Conservation (phyloP, 1,140 invertebrate genomes). For the Anoplolepis gracilipes region DNA sequence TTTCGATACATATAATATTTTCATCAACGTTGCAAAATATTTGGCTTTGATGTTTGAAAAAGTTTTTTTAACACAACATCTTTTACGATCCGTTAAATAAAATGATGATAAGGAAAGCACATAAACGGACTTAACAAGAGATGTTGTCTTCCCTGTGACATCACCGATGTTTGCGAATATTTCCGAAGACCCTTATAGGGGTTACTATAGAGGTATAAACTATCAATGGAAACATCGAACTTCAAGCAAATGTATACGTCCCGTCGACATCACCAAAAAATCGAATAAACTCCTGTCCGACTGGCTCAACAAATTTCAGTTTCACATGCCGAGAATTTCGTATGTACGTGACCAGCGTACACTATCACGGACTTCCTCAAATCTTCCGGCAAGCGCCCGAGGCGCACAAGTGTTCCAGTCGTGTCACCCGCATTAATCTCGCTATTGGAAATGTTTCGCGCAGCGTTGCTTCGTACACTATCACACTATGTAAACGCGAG, state of each 20-base stretch:
- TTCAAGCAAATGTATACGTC: background rate
- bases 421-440: constrained; percentile 50
- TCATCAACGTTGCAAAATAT: constrained; percentile 13
- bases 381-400: constrained; percentile 4
- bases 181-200: background rate
- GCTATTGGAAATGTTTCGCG: constrained; percentile 19
- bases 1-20: background rate
- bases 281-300: constrained; percentile 57
- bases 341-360: constrained; percentile 62
- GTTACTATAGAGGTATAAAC: background rate
- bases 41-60: background rate
- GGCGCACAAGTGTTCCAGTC: constrained; percentile 9
- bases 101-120: background rate
- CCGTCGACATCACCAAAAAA: constrained; percentile 35
- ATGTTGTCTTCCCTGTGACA: background rate
- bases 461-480: background rate
- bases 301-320: constrained; percentile 58
- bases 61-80: constrained; percentile 28
- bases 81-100: background rate
- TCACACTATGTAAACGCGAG: constrained; percentile 3
- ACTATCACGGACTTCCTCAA: constrained; percentile 22
- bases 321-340: constrained; percentile 57
- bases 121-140: background rate
- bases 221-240: background rate
- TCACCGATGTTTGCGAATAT: background rate